These are phyloP conservation scores for Cordilura impudica DNA, from an alignment of 2,888 invertebrate species.

Conservation along the genomic window DNA sequence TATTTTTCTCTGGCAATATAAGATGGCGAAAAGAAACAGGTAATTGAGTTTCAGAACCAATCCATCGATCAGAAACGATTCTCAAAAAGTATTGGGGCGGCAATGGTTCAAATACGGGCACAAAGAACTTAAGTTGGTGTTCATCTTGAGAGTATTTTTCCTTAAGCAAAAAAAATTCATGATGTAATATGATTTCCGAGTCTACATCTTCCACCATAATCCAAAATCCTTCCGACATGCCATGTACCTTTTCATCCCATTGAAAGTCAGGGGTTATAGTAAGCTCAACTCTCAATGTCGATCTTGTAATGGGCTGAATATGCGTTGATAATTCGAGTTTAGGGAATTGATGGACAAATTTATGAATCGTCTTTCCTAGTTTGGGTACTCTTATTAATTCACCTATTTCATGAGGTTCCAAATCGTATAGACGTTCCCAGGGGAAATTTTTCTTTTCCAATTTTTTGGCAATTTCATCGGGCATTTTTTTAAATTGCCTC, in stretches of 20 bases:
- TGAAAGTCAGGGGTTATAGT: constrained; percentile 99
- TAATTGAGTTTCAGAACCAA: constrained; percentile 95
- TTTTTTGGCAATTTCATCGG: constrained; percentile 96
- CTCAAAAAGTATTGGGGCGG: constrained; percentile 98
- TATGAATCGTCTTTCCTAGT: constrained; percentile 93
- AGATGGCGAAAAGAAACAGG: constrained; percentile 98
- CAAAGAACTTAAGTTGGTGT: constrained; percentile 97
- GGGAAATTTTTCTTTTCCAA: constrained; percentile 98
- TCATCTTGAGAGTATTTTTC: constrained; percentile 96
- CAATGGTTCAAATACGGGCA: constrained; percentile 98
- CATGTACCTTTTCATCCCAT: constrained; percentile 97
- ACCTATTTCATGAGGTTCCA: constrained; percentile 98
- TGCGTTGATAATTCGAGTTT: constrained; percentile 97
- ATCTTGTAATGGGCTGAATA: constrained; percentile 97
- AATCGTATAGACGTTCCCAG: constrained; percentile 95
- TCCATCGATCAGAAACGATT: constrained; percentile 94
- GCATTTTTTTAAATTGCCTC: constrained; percentile 97
- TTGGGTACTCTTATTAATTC: constrained; percentile 81
- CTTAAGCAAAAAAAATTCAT: constrained; percentile 96
- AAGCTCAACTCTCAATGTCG: constrained; percentile 95
- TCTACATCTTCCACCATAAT: constrained; percentile 92
- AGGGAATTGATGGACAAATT: constrained; percentile 92
- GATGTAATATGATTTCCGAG: constrained; percentile 94
- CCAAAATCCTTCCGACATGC: constrained; percentile 92
- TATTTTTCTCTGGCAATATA: constrained; percentile 97